phyloP scores from a whole-genome alignment of 2,888 invertebrate genomes.

The Leuctra nigra region DNA sequence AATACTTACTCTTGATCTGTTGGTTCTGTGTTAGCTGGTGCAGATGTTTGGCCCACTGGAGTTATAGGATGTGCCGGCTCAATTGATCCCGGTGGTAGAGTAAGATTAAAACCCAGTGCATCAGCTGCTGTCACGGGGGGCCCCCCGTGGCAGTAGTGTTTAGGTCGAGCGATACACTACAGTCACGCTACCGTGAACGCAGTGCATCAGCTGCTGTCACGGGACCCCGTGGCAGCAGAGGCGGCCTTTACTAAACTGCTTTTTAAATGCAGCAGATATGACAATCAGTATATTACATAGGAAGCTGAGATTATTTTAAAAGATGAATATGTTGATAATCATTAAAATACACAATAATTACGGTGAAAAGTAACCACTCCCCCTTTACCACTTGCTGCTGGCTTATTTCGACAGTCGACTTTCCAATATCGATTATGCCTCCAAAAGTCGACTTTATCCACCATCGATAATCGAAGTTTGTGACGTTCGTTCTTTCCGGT shows the following conservation, averaged over 20 bases:
- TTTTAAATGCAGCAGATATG: no score
- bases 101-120: no score
- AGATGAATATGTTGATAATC: slow-evolving; percentile 49
- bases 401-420: not conserved
- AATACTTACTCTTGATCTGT: slow-evolving; percentile 49
- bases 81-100: slow-evolving; percentile 82
- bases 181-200: no score
- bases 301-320: slow-evolving; percentile 88
- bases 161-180: no score
- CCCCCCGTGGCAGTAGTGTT: no score
- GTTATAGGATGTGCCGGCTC: slow-evolving; percentile 57
- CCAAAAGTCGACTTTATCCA: not conserved
- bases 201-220: no score
- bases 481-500: slow-evolving; percentile 26
- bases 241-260: no score
- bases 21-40: slow-evolving; percentile 39
- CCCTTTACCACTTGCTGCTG: not conserved
- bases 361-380: no score
- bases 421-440: not conserved
- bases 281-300: no score
- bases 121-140: no score
- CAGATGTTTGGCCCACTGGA: slow-evolving; percentile 44
- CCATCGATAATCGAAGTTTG: not conserved
- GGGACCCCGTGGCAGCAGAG: no score
- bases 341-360: no score